These are phyloP conservation scores for Adelges cooleyi DNA, from an alignment of 1,140 invertebrate species.

Conservation along the genomic window DNA sequence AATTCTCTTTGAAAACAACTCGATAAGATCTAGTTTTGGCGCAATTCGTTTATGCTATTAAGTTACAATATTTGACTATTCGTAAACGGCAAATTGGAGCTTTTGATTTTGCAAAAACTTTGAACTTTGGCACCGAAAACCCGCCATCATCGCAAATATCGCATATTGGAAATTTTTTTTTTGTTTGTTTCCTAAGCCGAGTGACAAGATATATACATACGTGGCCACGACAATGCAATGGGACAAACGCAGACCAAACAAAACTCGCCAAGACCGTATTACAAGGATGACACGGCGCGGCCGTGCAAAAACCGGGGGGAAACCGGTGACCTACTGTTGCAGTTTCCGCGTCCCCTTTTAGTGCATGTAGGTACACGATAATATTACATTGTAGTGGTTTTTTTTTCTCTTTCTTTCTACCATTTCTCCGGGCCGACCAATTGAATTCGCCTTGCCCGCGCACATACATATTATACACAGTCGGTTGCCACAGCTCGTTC, in stretches of 20 bases:
- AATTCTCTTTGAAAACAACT: no score
- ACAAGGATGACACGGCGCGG: neutral
- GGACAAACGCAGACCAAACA: neutral
- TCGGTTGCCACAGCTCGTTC: neutral
- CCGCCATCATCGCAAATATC: no score
- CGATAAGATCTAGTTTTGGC: no score
- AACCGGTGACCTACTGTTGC: constrained; percentile 22
- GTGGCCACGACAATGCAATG: neutral
- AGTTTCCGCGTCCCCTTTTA: constrained; percentile 21
- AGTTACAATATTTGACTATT: no score
- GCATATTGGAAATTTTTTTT: no score
- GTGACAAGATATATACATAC: no score
- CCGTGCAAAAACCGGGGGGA: neutral
- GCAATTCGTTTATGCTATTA: no score
- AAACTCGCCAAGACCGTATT: neutral
- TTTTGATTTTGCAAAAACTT: no score
- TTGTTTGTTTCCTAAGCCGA: no score
- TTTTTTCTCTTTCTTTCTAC: constrained; percentile 2
- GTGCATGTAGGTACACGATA: neutral
- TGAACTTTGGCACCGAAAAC: no score
- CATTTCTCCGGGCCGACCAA: neutral
- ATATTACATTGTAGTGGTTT: neutral
- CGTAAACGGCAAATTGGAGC: no score
- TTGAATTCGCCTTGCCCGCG: constrained; percentile 17
- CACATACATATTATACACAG: neutral